A percentile compares a stretch with the other conserved stretches of the same genome.
Evolutionary conservation across 2,888 invertebrate species (phyloP).

Genomic region (Eristalis arbustorum): DNA sequence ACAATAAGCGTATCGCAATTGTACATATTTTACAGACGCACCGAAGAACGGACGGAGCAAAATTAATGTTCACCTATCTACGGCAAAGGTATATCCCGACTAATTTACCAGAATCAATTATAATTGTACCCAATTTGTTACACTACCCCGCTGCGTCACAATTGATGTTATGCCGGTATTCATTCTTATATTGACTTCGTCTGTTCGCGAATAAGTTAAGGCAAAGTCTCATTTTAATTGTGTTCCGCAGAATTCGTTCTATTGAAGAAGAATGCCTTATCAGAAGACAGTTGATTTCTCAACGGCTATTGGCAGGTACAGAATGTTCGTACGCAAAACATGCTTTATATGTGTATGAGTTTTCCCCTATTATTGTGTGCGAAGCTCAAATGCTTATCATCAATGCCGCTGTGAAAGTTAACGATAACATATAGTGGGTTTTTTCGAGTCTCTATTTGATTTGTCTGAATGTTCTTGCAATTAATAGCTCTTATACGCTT

Average conservation of each 20-base stretch:
- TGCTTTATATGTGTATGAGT: neutral
- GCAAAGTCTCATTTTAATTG: slow-evolving; percentile 1
- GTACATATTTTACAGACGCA: neutral
- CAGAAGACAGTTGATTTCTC: slow-evolving; percentile 12
- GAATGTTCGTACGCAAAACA: neutral
- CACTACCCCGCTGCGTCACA: neutral
- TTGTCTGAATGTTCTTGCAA: slow-evolving; percentile 43
- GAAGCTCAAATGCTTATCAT: slow-evolving; percentile 46
- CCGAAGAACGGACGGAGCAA: neutral
- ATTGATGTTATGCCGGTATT: slow-evolving; percentile 12
- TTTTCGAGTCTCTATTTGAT: slow-evolving; percentile 36
- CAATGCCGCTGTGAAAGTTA: slow-evolving; percentile 16
- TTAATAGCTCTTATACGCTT: slow-evolving; percentile 37
- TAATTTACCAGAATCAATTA: slow-evolving; percentile 79
- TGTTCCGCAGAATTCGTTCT: neutral
- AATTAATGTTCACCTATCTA: slow-evolving; percentile 65
- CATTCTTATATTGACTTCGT: neutral
- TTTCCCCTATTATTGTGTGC: slow-evolving; percentile 1
- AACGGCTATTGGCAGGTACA: neutral
- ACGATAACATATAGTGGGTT: slow-evolving; percentile 42
- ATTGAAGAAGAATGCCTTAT: slow-evolving; percentile 49
- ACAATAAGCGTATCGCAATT: neutral
- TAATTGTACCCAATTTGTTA: slow-evolving; percentile 74
- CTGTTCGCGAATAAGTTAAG: neutral
- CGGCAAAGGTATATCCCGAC: slow-evolving; percentile 79